Evolutionary conservation across 2,797 vertebrate genomes (phyloP).

Genomic region (Chrosomus eos): DNA sequence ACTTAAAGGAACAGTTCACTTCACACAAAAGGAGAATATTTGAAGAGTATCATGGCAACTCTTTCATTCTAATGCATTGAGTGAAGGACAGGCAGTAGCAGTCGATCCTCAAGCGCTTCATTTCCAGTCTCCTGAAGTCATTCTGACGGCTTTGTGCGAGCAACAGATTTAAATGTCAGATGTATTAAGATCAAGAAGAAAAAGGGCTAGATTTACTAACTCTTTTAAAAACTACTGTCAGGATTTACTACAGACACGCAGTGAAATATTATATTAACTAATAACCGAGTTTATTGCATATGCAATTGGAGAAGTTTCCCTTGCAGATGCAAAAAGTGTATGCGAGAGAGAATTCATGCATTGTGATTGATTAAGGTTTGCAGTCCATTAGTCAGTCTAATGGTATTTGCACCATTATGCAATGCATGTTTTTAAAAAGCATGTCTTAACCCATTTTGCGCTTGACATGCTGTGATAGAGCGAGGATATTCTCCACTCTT

Average conservation of each 20-base stretch:
- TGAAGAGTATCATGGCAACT: background rate
- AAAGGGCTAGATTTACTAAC: background rate
- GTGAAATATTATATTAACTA: background rate
- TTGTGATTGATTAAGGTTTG: background rate
- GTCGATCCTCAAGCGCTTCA: background rate
- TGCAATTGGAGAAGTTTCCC: background rate
- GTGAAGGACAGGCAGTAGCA: background rate
- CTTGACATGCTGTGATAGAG: background rate
- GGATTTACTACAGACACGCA: background rate
- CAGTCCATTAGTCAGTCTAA: background rate
- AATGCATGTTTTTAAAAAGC: background rate
- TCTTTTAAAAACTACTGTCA: background rate
- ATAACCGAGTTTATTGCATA: background rate
- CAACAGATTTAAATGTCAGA: background rate
- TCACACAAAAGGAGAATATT: background rate
- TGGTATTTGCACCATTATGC: background rate
- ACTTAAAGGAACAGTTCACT: slow-evolving; percentile 6
- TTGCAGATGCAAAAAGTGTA: background rate
- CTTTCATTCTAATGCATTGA: background rate
- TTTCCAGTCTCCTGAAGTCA: background rate
- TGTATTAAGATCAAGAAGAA: background rate
- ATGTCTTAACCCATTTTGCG: background rate
- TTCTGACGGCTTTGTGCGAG: background rate
- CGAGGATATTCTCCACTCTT: too few relatives aligned
- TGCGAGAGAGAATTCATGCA: background rate